Evolutionary conservation across 1,140 invertebrate genomes (phyloP), one percentile per base, ranked within the genome.

Genomic region (Patella vulgata): DNA sequence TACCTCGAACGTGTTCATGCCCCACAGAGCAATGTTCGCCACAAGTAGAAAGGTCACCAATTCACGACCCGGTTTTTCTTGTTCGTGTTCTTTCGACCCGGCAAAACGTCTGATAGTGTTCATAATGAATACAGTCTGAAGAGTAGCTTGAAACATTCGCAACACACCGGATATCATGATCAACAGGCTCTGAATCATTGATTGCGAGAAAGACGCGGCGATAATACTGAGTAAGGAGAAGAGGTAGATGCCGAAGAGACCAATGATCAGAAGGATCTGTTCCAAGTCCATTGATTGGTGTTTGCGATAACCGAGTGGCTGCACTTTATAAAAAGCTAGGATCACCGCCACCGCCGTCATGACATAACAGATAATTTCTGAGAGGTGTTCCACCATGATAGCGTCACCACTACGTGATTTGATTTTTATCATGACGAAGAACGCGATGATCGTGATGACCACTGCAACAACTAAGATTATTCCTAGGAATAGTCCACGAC

Each of bases 171-270:
- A 66, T n/a, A 76, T 25, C 25, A 78, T 70, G 31, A 67, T 72
- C 50, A 75, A 42, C 14, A 19, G 28, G 21, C 63, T 47, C 19
- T 42, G 30, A 23, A 42, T 36, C 27, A 53, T 61, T n/a, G 58
- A 25, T 50, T 94, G 84, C 61, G 63, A 28, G 28, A 65, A 95
- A 84, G 47, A 92, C 90, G 50, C 51, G 39, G 94, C 94, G 64
- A 94, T 92, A 73, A 97, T 95, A 76, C 93, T 94, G 85, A 96
- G 96, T 46, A 95, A 91, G 5, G 93, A 92, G 80, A 97, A 97
- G 23, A 93, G 89, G 84, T 96, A 96, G 39, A 96, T 87, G 47
- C 95, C 95, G 77, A 96, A 94, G 8, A 93, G 92, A 17, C 94
- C 95, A 5, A 97, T 92, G 67, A 93, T 90, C 5, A 96, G 87